Base-by-base conservation (phyloP, 2,797 vertebrate genomes). In the Notoglanidium macrostoma region DNA sequence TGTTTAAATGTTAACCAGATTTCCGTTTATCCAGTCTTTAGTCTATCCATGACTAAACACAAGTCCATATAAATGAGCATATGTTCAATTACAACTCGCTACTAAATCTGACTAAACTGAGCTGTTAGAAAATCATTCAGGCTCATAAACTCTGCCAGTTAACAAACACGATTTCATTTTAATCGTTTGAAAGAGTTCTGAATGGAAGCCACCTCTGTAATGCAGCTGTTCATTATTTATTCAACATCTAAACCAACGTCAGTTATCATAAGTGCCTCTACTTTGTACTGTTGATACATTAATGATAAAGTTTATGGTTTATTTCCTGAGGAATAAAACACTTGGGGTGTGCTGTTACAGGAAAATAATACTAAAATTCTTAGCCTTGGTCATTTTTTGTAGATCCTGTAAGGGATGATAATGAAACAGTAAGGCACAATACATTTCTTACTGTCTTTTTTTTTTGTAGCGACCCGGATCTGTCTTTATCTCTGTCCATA, bases 191-290 rank as follows among this genome's bases (percentile, higher is more conserved):
- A 26, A 49, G 21, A 0, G 10, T 19, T 40, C 23, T 46, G 72
- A 74, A 74, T 74, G 44, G 21, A 49, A 74, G 1, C 40, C 72
- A 73, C 72, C 23, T 5, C 72, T 26, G 5, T n/a, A 74, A 26
- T 74, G 72, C 44, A n/a, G 44, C 23, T 49, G 23, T 46, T 73
- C 40, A 73, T 73, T 74, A 74, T 74, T 74, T 74, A 74, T 74
- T 74, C 72, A 49, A n/a, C 44, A 26, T 49, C 44, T 74, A 74
- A 74, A 74, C 72, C 44, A 26, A 46, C 23, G 7, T 49, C 44
- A 74, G 1, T 49, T n/a, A 74, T 74, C 40, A n/a, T n/a, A 12
- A 49, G 44, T 74, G 44, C 23, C 12, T 74, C 11, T 26, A 15
- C 72, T 74, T n/a, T 49, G 23, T 49, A 74, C 72, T 74, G 23